Evolutionary conservation across 1,140 invertebrate species (phyloP).

Genomic region (Ridgeia piscesae): DNA sequence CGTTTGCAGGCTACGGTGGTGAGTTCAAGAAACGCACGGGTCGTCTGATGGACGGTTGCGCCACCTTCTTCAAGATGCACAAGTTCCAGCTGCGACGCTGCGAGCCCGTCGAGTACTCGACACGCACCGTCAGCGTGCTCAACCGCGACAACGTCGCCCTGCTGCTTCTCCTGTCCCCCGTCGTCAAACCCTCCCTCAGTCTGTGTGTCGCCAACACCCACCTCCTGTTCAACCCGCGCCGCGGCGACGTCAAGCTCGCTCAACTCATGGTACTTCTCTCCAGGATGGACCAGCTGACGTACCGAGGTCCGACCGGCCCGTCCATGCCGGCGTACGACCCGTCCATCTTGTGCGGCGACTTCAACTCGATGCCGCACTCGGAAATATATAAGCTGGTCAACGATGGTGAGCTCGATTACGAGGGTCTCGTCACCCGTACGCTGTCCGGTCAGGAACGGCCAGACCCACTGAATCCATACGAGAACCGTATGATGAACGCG

Average conservation of each 20-base stretch:
- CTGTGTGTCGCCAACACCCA: slow-evolving; percentile 81
- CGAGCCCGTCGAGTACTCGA: slow-evolving; percentile 66
- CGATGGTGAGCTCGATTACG: slow-evolving; percentile 67
- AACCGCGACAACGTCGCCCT: slow-evolving; percentile 86
- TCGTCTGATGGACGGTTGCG: slow-evolving; percentile 75
- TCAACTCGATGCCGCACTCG: slow-evolving; percentile 77
- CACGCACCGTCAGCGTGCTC: slow-evolving; percentile 62
- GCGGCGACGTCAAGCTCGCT: slow-evolving; percentile 84
- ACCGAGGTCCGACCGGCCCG: slow-evolving; percentile 16
- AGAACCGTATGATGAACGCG: not conserved
- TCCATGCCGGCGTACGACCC: slow-evolving; percentile 57
- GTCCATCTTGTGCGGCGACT: slow-evolving; percentile 84
- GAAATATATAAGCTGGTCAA: slow-evolving; percentile 73
- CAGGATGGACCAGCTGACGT: slow-evolving; percentile 68
- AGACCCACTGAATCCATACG: slow-evolving; percentile 34
- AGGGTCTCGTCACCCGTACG: slow-evolving; percentile 44
- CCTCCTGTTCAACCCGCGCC: slow-evolving; percentile 86
- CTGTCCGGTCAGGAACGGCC: slow-evolving; percentile 52
- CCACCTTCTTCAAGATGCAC: slow-evolving; percentile 73
- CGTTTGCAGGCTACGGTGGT: slow-evolving; percentile 65
- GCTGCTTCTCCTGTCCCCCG: slow-evolving; percentile 69
- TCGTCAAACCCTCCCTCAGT: not conserved
- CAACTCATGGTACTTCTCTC: slow-evolving; percentile 77
- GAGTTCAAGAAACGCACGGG: slow-evolving; percentile 77
- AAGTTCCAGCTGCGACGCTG: slow-evolving; percentile 65